phyloP scores from a whole-genome alignment of 2,888 invertebrate species.

The Pachymerium ferrugineum region DNA sequence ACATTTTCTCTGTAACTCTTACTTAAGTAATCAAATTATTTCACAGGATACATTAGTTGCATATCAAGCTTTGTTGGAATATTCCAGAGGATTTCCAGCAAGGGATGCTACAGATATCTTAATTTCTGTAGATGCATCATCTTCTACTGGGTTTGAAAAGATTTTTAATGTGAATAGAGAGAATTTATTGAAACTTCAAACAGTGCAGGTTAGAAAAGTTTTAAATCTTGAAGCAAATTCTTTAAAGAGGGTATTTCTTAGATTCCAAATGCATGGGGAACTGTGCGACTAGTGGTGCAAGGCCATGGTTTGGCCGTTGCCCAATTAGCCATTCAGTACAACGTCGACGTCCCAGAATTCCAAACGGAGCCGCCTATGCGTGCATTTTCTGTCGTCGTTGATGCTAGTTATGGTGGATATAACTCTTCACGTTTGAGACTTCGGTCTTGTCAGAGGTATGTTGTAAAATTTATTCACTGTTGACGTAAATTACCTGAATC shows the following conservation, averaged over 20 bases:
- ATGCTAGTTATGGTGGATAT: conserved; percentile 73
- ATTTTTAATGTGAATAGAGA: conserved; percentile 65
- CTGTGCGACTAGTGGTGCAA: conserved; percentile 82
- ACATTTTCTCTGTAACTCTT: not conserved
- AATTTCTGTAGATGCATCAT: conserved; percentile 77
- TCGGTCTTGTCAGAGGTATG: conserved; percentile 75
- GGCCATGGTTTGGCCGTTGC: conserved; percentile 92
- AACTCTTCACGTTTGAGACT: conserved; percentile 91
- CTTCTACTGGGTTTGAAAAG: conserved; percentile 62
- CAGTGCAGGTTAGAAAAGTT: conserved; percentile 58
- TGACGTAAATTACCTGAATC: not conserved
- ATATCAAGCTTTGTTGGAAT: conserved; percentile 81
- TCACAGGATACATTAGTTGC: conserved; percentile 75
- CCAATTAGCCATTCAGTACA: conserved; percentile 88
- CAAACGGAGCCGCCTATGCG: conserved; percentile 74
- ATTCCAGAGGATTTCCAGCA: conserved; percentile 70
- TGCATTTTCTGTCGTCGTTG: conserved; percentile 72
- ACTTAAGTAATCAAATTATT: not conserved
- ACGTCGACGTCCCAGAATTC: conserved; percentile 76
- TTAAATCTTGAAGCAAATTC: not conserved
- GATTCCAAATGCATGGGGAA: conserved; percentile 91
- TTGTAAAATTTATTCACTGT: conserved; percentile 14
- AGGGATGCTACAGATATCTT: conserved; percentile 74
- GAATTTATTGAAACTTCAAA: conserved; percentile 72
- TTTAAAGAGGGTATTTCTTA: conserved; percentile 44